Percentiles rank a stretch among this genome's conserved stretches.
Conservation (phyloP, 2,113 vertebrate species). For the Prunella himalayana region DNA sequence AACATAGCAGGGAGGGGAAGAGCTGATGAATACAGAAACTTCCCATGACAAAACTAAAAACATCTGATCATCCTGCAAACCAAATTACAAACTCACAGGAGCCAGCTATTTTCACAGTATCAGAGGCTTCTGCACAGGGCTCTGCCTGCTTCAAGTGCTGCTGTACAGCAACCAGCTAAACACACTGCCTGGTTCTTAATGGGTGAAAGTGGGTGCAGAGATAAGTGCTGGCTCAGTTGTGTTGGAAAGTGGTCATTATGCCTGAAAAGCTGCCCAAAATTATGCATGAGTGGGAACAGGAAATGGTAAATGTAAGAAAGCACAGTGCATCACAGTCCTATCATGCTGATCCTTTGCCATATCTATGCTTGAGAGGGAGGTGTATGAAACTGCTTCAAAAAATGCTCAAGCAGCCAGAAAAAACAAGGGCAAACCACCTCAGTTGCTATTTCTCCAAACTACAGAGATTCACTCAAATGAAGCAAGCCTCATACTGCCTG, state of each 20-base stretch:
- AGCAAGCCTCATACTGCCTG: neutral
- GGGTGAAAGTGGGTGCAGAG: neutral
- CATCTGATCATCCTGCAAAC: rapidly evolving
- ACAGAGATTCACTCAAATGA: neutral
- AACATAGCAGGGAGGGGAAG: neutral
- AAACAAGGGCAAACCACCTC: neutral
- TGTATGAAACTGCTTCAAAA: neutral
- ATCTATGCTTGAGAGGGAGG: neutral
- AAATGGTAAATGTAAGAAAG: neutral
- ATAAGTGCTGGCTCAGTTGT: neutral
- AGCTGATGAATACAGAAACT: neutral
- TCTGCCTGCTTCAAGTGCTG: neutral
- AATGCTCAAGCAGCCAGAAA: neutral
- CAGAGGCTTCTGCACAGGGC: neutral
- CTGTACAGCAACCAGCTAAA: neutral
- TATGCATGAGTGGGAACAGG: neutral
- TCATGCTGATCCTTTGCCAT: neutral
- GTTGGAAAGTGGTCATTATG: neutral
- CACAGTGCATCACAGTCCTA: neutral
- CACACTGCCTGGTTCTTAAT: neutral
- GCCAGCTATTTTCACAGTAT: neutral
- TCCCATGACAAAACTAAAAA: neutral
- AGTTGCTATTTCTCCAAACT: neutral
- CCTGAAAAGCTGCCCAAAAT: slow-evolving; percentile 3
- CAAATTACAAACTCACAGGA: neutral